These are phyloP conservation scores for Ommatoiulus sabulosus DNA, from an alignment of 2,888 invertebrate genomes.

Conservation along the genomic window DNA sequence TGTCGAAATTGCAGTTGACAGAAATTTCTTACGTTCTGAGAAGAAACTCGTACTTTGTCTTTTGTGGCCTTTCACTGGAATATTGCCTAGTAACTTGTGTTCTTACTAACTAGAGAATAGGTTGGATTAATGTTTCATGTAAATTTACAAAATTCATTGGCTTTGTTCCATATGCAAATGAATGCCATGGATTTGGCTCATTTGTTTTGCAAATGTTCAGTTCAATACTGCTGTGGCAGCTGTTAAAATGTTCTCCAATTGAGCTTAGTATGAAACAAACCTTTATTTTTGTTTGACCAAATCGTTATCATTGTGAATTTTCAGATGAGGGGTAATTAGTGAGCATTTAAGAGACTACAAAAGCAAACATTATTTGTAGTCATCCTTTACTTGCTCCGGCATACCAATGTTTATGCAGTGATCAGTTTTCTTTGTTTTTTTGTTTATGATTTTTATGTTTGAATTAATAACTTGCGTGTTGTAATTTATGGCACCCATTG, in stretches of 20 bases:
- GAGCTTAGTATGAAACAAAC: background rate
- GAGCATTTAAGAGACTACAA: background rate
- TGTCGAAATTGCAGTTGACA: too few species aligned
- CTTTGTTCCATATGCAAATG: background rate
- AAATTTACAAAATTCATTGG: background rate
- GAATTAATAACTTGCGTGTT: constrained; percentile 42
- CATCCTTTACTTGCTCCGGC: background rate
- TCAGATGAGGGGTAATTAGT: constrained; percentile 22
- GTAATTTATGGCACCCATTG: constrained; percentile 41
- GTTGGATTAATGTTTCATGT: background rate
- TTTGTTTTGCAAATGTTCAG: background rate
- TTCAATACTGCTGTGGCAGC: background rate
- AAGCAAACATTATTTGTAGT: constrained; percentile 47
- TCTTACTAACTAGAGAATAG: background rate
- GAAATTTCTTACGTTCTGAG: too few species aligned
- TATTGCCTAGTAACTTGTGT: background rate
- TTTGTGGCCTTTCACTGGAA: background rate
- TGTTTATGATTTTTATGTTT: constrained; percentile 48
- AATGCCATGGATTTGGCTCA: background rate
- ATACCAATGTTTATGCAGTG: constrained; percentile 45
- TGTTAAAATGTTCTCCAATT: background rate
- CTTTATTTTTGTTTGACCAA: constrained; percentile 55
- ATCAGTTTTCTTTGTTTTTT: constrained; percentile 47
- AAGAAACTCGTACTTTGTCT: too few species aligned
- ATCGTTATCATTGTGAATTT: constrained; percentile 53